Percentiles rank a stretch among this genome's conserved stretches.
Evolutionary conservation across 2,797 vertebrate species (phyloP).

Genomic region (Glossophaga mutica): DNA sequence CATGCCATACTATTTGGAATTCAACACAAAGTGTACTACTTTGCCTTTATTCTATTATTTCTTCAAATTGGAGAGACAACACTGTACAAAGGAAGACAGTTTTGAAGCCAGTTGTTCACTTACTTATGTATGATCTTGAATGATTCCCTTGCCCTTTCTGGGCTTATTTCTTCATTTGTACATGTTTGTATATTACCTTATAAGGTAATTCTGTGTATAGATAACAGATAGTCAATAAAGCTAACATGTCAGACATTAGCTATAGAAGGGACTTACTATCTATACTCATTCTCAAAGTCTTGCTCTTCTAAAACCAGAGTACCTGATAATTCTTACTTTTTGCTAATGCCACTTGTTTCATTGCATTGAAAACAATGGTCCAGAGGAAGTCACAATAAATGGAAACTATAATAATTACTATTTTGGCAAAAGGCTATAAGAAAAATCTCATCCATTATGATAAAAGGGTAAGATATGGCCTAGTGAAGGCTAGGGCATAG

Average conservation of each 20-base stretch:
- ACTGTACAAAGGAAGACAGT: not conserved
- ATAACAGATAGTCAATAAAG: constrained; percentile 48
- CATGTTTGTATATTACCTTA: not conserved
- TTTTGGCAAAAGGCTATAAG: not conserved
- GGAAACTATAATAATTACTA: not conserved
- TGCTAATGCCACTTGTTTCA: not conserved
- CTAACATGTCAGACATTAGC: not conserved
- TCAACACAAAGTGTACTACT: not conserved
- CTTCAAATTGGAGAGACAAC: not conserved
- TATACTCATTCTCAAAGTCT: not conserved
- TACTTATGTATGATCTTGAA: not conserved
- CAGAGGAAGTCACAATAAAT: not conserved
- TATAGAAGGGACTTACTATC: not conserved
- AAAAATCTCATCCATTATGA: not conserved
- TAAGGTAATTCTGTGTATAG: not conserved
- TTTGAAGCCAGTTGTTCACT: not conserved
- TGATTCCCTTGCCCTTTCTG: not conserved
- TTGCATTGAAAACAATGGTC: not conserved
- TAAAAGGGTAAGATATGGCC: not conserved
- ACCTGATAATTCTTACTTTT: constrained; percentile 4
- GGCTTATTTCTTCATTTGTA: not conserved
- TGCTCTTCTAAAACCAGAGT: constrained; percentile 14
- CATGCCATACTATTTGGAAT: not conserved
- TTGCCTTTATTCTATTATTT: constrained; percentile 3
- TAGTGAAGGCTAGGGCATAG: not conserved